These are phyloP conservation scores for Bombus terrestris DNA, from an alignment of 1,140 invertebrate species.

Conservation along the genomic window DNA sequence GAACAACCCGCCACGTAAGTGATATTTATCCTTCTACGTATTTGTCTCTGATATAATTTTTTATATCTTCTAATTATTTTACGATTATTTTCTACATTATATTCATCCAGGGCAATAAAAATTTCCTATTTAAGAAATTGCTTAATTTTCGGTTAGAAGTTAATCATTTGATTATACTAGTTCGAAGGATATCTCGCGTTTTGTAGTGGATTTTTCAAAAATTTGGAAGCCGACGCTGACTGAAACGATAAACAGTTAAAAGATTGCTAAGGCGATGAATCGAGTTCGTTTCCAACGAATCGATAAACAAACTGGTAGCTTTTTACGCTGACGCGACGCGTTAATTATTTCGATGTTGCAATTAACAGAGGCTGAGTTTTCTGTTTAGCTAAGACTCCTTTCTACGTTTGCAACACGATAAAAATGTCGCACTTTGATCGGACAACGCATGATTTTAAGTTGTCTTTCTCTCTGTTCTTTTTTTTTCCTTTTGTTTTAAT, in stretches of 20 bases:
- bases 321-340: neutral
- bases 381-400: neutral
- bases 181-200: neutral
- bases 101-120: neutral
- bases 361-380: neutral
- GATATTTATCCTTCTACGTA: neutral
- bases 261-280: neutral
- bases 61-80: neutral
- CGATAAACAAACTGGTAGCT: neutral
- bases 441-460: neutral
- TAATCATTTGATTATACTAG: neutral
- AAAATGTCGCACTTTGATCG: neutral
- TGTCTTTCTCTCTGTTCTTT: neutral
- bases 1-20: constrained; percentile 81
- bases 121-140: neutral
- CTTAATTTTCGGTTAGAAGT: neutral
- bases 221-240: neutral
- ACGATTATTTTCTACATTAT: neutral
- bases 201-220: neutral
- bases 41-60: neutral
- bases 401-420: too few species aligned
- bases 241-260: neutral
- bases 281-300: neutral
- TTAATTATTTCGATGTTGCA: neutral
- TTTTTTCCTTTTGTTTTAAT: neutral